phyloP scores from a whole-genome alignment of 2,797 vertebrate species.

The Oreortyx pictus region DNA sequence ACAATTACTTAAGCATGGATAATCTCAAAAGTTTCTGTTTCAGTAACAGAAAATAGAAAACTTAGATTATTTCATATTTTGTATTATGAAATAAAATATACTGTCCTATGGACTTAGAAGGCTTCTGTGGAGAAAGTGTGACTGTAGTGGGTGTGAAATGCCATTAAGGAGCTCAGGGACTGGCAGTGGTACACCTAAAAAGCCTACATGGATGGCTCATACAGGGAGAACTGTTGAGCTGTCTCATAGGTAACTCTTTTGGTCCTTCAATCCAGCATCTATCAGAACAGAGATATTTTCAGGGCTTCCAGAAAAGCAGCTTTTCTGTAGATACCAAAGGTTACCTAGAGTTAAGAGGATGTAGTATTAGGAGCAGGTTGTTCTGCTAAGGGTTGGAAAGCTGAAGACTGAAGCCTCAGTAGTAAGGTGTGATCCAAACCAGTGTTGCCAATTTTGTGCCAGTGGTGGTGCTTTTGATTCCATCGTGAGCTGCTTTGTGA shows the following conservation, averaged over 20 bases:
- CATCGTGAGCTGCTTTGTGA: neutral
- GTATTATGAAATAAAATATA: neutral
- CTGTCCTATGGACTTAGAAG: neutral
- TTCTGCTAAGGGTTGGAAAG: neutral
- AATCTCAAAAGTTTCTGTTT: fast-evolving
- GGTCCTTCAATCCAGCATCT: neutral
- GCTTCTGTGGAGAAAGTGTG: neutral
- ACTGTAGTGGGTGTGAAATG: neutral
- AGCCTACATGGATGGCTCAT: neutral
- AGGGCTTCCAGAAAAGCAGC: neutral
- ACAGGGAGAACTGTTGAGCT: neutral
- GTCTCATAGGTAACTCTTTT: neutral
- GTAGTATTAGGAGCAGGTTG: neutral
- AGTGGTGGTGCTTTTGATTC: neutral
- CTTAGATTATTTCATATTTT: neutral
- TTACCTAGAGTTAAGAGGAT: neutral
- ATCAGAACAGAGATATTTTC: neutral
- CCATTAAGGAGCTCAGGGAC: neutral
- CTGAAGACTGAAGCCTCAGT: neutral
- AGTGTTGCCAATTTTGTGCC: neutral
- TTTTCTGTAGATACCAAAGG: neutral
- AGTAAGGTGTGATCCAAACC: neutral
- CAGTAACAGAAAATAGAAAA: neutral
- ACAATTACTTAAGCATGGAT: neutral
- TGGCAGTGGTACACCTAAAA: neutral